Base-by-base conservation (phyloP, 1,140 invertebrate genomes). In the Sycophaga agraensis region DNA sequence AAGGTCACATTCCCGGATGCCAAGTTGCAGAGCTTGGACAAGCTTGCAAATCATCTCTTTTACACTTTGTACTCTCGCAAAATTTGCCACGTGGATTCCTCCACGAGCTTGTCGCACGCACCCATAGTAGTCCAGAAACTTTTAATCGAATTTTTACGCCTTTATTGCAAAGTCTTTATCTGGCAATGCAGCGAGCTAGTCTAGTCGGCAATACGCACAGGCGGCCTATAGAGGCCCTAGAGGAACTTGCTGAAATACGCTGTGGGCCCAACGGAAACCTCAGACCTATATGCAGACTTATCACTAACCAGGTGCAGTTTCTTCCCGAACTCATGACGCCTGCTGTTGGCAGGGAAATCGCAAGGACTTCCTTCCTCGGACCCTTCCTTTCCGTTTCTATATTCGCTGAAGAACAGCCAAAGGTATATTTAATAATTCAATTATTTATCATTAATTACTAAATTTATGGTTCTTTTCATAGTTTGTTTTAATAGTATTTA, bases 321-420 rank as follows among this genome's bases (percentile, higher is more conserved):
- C 81, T 89, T 42, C 90, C 91, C 0, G 85, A 86, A n/a, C 74
- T 85, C 8, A 83, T 87, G 64, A 88, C 91, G 0, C 85, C 85
- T 22, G 88, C 87, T 1, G 82, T 82, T 0, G 93, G 93, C 0
- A 81, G 91, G n/a, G 94, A 97, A 75, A 82, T 97, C 22, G 87
- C 91, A 1, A 86, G 87, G 54, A 87, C 89, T 4, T 91, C 92
- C 28, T 95, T 89, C 67, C 83, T 98, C 0, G 94, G 94, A 21
- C 92, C 94, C 0, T 97, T 98, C 74, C 82, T 98, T 22, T 87
- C 87, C 9, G 84, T 97, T 0, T 96, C 94, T 0, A 84, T 96
- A 0, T 97, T 97, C 75, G 93, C 91, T 28, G 94, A 97, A 76
- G 96, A 98, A 75, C 92, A 95, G 73, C 87, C 90, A 0, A 88